phyloP scores from a whole-genome alignment of 2,113 vertebrate genomes.

The Catharus minimus region DNA sequence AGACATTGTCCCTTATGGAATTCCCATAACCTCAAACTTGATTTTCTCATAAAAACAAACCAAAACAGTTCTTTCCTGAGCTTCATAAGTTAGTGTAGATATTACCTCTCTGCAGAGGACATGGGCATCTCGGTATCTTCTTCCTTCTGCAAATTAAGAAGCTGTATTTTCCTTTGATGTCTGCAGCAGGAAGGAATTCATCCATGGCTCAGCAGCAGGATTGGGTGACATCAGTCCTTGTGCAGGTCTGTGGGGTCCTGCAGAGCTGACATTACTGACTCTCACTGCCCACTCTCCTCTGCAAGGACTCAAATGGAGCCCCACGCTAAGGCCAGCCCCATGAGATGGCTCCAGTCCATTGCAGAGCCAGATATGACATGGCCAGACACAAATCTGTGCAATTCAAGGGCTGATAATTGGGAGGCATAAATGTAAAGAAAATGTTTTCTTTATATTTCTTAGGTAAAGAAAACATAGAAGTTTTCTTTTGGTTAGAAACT shows the following conservation, averaged over 20 bases:
- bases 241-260: neutral
- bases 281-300: neutral
- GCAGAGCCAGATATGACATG: neutral
- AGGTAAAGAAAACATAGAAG: too few relatives aligned
- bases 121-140: neutral
- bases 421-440: neutral
- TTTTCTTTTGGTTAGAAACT: neutral
- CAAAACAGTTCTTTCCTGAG: neutral
- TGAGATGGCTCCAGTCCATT: neutral
- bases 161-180: neutral
- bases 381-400: neutral
- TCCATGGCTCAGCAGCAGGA: neutral
- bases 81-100: conserved; percentile 41
- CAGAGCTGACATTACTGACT: neutral
- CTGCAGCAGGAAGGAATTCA: neutral
- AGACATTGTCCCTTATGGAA: conserved; percentile 62
- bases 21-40: conserved; percentile 63
- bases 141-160: conserved; percentile 13
- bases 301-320: neutral
- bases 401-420: neutral
- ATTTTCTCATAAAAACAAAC: conserved; percentile 41
- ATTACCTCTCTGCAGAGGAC: neutral
- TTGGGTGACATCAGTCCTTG: fast-evolving
- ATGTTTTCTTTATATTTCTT: too few relatives aligned
- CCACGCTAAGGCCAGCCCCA: neutral